Conservation (phyloP, 2,113 vertebrate genomes). For the Puntigrus tetrazona region DNA sequence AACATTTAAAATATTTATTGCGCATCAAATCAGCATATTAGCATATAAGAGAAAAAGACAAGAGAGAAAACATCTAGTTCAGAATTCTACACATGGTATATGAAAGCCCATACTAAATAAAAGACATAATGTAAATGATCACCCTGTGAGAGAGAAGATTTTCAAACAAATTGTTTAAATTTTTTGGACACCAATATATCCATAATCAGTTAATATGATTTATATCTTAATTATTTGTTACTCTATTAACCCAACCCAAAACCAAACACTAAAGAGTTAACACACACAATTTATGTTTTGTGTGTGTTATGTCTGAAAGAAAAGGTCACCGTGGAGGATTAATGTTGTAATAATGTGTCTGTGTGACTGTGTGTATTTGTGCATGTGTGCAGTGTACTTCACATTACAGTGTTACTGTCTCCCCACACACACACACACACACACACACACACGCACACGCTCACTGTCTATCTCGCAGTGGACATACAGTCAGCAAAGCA, state of each 20-base stretch:
- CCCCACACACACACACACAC: background rate
- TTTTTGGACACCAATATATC: background rate
- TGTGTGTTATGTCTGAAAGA: background rate
- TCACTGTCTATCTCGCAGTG: slow-evolving; percentile 7
- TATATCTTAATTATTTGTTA: background rate
- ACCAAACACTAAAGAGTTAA: background rate
- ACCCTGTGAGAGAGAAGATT: background rate
- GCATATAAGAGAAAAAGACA: background rate
- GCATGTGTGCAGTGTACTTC: slow-evolving; percentile 27
- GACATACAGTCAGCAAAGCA: background rate
- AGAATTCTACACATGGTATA: background rate
- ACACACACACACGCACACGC: background rate
- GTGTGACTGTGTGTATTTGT: background rate
- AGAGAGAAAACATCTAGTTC: background rate
- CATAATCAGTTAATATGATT: background rate
- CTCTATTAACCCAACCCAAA: background rate
- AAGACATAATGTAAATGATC: background rate
- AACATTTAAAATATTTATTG: background rate
- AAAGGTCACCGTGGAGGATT: background rate
- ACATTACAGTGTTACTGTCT: slow-evolving; percentile 34
- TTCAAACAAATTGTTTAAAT: background rate
- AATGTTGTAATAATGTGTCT: slow-evolving; percentile 1
- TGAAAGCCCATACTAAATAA: background rate
- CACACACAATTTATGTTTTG: background rate
- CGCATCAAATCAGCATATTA: background rate